Evolutionary conservation across 2,113 vertebrate species (phyloP).

Genomic region (Caranx ignobilis): DNA sequence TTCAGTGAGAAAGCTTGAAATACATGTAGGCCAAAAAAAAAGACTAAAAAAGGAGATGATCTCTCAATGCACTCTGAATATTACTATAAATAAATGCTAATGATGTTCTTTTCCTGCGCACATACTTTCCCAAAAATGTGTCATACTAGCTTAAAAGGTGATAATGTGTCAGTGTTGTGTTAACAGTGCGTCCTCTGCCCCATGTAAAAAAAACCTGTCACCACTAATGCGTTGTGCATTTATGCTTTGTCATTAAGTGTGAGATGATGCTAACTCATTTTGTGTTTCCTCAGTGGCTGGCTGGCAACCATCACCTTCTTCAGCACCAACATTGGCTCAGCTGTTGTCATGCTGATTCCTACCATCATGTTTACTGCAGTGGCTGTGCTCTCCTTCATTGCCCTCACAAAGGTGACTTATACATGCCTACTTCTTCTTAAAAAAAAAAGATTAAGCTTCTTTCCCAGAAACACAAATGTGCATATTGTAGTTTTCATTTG

Average conservation of each 20-base stretch:
- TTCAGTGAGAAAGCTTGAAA: too few relatives aligned
- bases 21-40: not conserved
- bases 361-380: slow-evolving; percentile 95
- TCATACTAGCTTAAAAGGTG: not conserved
- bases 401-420: slow-evolving; percentile 92
- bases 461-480: not conserved
- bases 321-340: slow-evolving; percentile 93
- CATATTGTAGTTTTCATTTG: not conserved
- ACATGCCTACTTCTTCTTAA: not conserved
- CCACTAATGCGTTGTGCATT: not conserved
- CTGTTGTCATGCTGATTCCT: slow-evolving; percentile 97
- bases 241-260: not conserved
- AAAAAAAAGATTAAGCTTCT: not conserved
- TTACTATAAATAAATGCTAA: not conserved
- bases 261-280: slow-evolving; percentile 11
- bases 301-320: slow-evolving; percentile 97
- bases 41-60: not conserved
- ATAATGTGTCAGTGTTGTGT: not conserved
- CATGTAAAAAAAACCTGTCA: not conserved
- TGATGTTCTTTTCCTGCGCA: not conserved
- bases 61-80: not conserved
- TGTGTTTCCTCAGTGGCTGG: slow-evolving; percentile 89
- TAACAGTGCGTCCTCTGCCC: too few relatives aligned
- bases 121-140: not conserved
- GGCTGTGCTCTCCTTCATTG: slow-evolving; percentile 94